Base-by-base conservation (phyloP, 2,888 invertebrate species). In the Campaea margaritaria region DNA sequence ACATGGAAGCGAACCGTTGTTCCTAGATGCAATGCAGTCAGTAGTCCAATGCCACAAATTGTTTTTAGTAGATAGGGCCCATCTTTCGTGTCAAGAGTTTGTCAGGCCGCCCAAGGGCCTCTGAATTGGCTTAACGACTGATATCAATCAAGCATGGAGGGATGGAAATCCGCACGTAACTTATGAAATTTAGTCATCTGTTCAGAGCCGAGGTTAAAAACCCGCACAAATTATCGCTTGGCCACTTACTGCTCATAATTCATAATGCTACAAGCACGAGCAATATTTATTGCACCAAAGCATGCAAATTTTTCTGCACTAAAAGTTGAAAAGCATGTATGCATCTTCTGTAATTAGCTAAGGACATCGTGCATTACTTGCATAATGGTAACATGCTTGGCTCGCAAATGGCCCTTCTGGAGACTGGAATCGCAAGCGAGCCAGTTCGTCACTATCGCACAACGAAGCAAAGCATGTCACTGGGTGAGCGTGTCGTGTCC, bases 401-500 rank as follows among this genome's bases (percentile, higher is more conserved):
- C 15, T 58, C 43, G 51, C 45, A 58, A 55, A 53, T 62, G 44
- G 43, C 28, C 48, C 52, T 55, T 14, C 49, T 54, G 44, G 34
- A 46, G 39, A 55, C 21, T 60, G 55, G 49, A 53, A 52, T 39
- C 42, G 58, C 56, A 41, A 53, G 62, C 58, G 63, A 63, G 58
- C 44, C 51, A 58, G 59, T 48, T 55, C 64, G 46, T 60, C 48
- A 34, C 46, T 49, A 31, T 43, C 53, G 59, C 48, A 52, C 48
- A 39, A 58, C 31, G 36, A 47, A 16, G 38, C 55, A 47, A 68
- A 71, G 51, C 70, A 67, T 70, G 70, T 68, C 72, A 72, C 65
- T 69, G 61, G 71, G 68, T 71, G 67, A 71, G 49, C 58, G 52
- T 58, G 50, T 60, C 58, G 62, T 62, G 55, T 56, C 59, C 36